Conservation (phyloP, 2,797 vertebrate genomes). For the Manis pentadactyla region DNA sequence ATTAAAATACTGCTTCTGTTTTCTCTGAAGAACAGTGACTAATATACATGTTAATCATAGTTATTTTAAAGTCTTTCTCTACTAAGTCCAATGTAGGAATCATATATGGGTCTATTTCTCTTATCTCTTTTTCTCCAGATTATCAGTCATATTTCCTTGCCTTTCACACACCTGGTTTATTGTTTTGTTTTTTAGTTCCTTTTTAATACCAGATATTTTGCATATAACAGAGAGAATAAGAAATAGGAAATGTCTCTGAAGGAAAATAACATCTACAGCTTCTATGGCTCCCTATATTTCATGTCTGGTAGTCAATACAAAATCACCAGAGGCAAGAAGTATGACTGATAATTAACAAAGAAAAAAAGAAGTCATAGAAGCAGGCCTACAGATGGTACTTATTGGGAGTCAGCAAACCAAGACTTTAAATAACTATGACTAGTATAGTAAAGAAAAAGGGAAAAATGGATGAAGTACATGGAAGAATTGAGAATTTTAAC, state of each 20-base stretch:
- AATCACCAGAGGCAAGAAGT: neutral
- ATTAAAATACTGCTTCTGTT: neutral
- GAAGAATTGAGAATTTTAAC: neutral
- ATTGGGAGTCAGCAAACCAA: neutral
- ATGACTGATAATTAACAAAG: neutral
- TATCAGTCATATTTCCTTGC: neutral
- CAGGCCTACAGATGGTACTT: neutral
- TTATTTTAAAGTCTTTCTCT: neutral
- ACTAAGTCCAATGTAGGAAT: neutral
- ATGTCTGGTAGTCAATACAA: neutral
- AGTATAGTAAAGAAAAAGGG: neutral
- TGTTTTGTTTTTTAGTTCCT: neutral
- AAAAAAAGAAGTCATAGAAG: neutral
- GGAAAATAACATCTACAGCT: neutral
- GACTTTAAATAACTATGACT: neutral
- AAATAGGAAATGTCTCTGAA: neutral
- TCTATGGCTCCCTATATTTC: neutral
- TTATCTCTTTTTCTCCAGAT: neutral
- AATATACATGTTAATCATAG: neutral
- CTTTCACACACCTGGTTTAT: neutral
- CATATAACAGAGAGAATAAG: neutral
- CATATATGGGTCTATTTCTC: neutral
- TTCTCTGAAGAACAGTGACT: neutral
- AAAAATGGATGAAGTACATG: neutral
- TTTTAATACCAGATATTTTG: conserved; percentile 1